Evolutionary conservation across 2,113 vertebrate genomes (phyloP).

Genomic region (Buteo buteo): DNA sequence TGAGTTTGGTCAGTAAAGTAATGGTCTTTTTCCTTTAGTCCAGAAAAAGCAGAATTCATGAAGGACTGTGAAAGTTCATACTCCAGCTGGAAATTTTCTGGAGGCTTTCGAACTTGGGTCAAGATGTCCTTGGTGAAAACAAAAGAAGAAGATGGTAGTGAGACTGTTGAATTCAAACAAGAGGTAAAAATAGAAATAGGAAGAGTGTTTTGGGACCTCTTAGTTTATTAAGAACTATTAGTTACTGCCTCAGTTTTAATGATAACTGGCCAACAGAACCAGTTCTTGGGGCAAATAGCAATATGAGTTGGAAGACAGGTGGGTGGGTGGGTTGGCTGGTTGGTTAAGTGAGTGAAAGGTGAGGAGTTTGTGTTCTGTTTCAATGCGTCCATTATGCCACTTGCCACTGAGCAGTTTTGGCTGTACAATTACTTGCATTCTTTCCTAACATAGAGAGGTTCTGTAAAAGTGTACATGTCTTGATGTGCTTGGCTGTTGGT

Average conservation of each 20-base stretch:
- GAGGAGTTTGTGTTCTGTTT: background rate
- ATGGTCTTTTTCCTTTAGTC: slow-evolving; percentile 57
- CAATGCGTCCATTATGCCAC: background rate
- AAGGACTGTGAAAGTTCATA: slow-evolving; percentile 91
- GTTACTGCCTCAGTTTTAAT: background rate
- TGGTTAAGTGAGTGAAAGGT: background rate
- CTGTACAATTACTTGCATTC: background rate
- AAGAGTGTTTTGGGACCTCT: background rate
- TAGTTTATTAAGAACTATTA: background rate
- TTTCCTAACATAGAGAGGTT: background rate
- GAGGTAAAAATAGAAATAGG: slow-evolving; percentile 75
- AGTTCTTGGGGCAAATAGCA: background rate
- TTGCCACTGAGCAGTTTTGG: background rate
- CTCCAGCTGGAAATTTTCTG: slow-evolving; percentile 96
- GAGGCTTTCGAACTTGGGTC: slow-evolving; percentile 97
- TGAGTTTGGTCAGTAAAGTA: background rate
- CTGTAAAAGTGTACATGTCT: background rate
- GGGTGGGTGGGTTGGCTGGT: background rate
- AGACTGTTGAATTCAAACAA: slow-evolving; percentile 90
- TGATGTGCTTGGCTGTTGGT: background rate
- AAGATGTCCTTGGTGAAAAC: slow-evolving; percentile 97
- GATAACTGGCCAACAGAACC: background rate
- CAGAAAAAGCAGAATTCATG: slow-evolving; percentile 86
- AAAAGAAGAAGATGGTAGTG: slow-evolving; percentile 81
- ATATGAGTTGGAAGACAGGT: background rate